Evolutionary conservation across 2,113 vertebrate species (phyloP).

Genomic region (Pithys albifrons): DNA sequence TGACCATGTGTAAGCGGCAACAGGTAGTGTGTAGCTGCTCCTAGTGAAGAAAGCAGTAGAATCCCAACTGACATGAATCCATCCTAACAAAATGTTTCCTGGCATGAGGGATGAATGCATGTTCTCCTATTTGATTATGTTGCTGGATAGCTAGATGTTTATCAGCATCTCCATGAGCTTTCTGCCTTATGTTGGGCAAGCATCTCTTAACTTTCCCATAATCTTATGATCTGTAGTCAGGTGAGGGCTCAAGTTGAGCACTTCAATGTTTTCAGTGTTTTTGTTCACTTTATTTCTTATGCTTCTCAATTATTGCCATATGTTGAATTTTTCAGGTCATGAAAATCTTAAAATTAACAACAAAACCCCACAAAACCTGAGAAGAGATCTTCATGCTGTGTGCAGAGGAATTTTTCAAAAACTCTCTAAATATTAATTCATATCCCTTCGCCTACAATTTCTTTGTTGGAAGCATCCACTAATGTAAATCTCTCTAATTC

Average conservation of each 20-base stretch:
- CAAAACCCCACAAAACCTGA: not conserved
- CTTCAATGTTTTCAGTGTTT: not conserved
- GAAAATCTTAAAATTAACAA: not conserved
- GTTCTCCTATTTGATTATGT: not conserved
- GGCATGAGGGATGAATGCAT: fast-evolving
- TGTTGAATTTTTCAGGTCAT: not conserved
- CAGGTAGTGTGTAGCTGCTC: not conserved
- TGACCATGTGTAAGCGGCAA: fast-evolving
- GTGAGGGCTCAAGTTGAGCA: not conserved
- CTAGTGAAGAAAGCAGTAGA: not conserved
- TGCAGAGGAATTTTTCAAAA: not conserved
- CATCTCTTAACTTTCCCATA: not conserved
- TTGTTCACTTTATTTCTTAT: not conserved
- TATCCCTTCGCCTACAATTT: not conserved
- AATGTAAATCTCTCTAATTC: not conserved
- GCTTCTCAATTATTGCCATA: not conserved
- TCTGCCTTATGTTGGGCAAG: fast-evolving
- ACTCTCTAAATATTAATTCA: not conserved
- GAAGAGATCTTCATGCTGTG: not conserved
- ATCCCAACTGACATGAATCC: not conserved
- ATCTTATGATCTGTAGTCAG: not conserved
- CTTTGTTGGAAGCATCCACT: not conserved
- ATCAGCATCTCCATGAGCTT: not conserved
- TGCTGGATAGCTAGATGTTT: not conserved
- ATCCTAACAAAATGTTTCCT: not conserved